Base-by-base conservation (phyloP, 2,113 vertebrate species). In the Saccopteryx leptura region DNA sequence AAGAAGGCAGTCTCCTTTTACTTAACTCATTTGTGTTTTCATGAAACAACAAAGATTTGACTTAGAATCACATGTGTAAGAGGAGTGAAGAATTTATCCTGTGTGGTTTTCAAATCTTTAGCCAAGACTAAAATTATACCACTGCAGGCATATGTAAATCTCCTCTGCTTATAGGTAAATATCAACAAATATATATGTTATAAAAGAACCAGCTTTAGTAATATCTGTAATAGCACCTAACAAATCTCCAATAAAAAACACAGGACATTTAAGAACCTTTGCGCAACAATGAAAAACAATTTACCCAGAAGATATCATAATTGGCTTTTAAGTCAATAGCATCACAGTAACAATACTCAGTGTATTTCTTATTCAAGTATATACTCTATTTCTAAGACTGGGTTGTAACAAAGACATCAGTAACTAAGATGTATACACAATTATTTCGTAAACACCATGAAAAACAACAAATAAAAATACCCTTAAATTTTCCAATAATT, bases 331-430 rank as follows among this genome's bases (percentile, higher is more conserved):
- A 81, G 81, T 33, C 63, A 96, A 65, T 0, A 90, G 11, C 54
- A 95, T 96, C 90, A 82, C 83, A 98, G 84, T 93, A 81, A 95
- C 63, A 88, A 96, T 69, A 96, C 81, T 96, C 97, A 98, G 97
- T 95, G 96, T 93, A 97, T 96, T 39, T 95, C 63, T 87, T 86
- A 95, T 76, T 98, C 85, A 97, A 96, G 80, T 69, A 96, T 1
- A 9, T 95, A 97, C 48, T 96, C 15, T 8, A 92, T 72, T 87
- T 92, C 92, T 88, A 83, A 87, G 92, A 54, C 8, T 90, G 68
- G 46, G 52, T 79, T 81, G 50, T 68, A 83, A 52, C 80, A 96
- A 91, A 85, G 48, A 85, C 65, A 78, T 75, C n/a, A 85, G n/a
- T 60, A 92, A 84, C 10, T 60, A 88, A 39, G 19, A 92, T 71